A percentile compares a stretch with the other conserved stretches of the same genome.
Evolutionary conservation across 2,113 vertebrate genomes (phyloP).

Genomic region (Octodon degus): DNA sequence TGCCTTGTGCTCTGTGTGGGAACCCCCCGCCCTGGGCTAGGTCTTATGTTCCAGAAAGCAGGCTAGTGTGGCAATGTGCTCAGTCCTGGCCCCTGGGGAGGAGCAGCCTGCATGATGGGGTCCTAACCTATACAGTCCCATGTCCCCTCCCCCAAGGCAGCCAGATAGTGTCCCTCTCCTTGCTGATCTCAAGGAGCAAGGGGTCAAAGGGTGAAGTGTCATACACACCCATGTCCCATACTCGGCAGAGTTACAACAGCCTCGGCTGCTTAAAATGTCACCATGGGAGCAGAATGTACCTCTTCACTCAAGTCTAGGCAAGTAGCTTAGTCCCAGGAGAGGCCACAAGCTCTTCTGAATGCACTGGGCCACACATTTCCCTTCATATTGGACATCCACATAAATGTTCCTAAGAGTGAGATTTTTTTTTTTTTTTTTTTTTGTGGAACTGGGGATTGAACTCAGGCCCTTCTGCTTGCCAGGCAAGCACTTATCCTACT

Average conservation of each 20-base stretch:
- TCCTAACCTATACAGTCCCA: not conserved
- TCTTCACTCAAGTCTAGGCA: not conserved
- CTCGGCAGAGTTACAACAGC: not conserved
- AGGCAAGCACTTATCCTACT: too few species aligned
- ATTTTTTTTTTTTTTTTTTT: too few species aligned
- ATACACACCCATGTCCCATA: rapidly evolving
- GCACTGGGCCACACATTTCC: rapidly evolving
- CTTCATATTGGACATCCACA: rapidly evolving
- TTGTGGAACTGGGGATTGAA: too few species aligned
- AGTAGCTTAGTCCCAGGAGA: not conserved
- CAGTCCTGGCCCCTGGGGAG: not conserved
- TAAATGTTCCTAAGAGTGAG: not conserved
- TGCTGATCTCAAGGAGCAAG: not conserved
- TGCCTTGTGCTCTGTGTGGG: not conserved
- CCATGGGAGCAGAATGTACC: too few species aligned
- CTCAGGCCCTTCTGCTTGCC: too few species aligned
- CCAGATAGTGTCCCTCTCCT: not conserved
- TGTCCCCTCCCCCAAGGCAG: not conserved
- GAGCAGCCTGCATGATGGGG: not conserved
- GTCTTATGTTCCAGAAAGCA: not conserved
- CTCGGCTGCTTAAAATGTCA: not conserved
- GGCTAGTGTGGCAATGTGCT: rapidly evolving
- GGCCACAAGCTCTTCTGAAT: not conserved
- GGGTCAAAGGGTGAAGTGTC: too few species aligned
- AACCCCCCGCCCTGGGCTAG: not conserved